Evolutionary conservation across 2,888 invertebrate species (phyloP).

Genomic region (Rhingia campestris): DNA sequence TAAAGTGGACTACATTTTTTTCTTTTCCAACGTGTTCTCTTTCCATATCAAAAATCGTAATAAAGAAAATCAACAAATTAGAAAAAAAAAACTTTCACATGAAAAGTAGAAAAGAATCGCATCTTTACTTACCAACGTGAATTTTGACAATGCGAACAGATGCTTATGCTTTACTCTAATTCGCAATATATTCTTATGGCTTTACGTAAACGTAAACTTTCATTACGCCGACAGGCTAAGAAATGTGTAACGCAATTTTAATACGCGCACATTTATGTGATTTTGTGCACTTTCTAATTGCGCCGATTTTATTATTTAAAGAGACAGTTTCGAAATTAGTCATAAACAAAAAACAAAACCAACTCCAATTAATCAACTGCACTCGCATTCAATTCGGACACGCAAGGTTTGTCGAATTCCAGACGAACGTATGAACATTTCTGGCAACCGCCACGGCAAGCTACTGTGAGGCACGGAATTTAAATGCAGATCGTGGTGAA

Average conservation of each 20-base stretch:
- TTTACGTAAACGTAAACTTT: conserved; percentile 24
- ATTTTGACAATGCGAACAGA: conserved; percentile 16
- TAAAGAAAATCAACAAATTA: conserved; percentile 34
- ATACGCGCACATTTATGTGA: conserved; percentile 3
- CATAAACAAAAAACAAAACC: conserved; percentile 44
- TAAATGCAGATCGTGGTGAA: conserved; percentile 58
- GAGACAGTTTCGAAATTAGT: conserved; percentile 60
- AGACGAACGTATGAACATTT: conserved; percentile 39
- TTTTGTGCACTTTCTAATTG: conserved; percentile 60
- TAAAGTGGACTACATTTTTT: conserved; percentile 26
- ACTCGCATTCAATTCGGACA: conserved; percentile 38
- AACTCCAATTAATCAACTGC: conserved; percentile 55
- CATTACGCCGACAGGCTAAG: conserved; percentile 3
- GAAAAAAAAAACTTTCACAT: conserved; percentile 61
- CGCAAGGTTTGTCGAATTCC: conserved; percentile 57
- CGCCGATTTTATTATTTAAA: conserved; percentile 32
- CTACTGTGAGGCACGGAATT: conserved; percentile 15
- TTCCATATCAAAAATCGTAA: conserved; percentile 4
- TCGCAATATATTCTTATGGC: conserved; percentile 24
- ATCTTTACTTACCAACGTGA: conserved; percentile 17
- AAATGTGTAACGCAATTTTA: conserved; percentile 10
- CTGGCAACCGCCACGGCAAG: conserved; percentile 27
- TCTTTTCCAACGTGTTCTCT: not conserved
- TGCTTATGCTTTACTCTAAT: conserved; percentile 7
- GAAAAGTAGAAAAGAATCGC: conserved; percentile 32